Base-by-base conservation (phyloP, 2,888 invertebrate species). In the Nomada goodeniana region DNA sequence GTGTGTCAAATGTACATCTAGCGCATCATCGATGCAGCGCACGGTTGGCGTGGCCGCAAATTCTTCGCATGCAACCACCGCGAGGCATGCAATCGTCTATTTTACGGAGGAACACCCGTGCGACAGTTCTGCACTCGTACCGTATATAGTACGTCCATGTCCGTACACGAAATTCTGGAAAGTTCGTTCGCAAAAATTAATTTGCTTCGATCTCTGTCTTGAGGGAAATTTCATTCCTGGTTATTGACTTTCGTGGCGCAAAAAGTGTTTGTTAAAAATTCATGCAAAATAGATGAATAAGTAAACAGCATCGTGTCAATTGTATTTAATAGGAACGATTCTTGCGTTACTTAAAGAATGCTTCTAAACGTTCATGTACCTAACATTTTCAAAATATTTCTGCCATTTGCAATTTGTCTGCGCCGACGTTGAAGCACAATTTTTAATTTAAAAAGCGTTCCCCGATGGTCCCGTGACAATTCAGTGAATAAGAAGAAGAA, bases 21-120 rank as follows among this genome's bases (percentile, higher is more conserved):
- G 73, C 70, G 72, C 79, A 83, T 83, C 80, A 67, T 74, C 83
- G 83, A 78, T 80, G 82, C 82, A 71, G 74, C 42, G 67, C 81
- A 83, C 74, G 76, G 79, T 55, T 65, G 55, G 69, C 65, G 61
- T 76, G 68, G 83, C 61, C 76, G 71, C 70, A 76, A 85, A 86
- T 83, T 86, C 86, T 85, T 85, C 81, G 81, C 85, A 80, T 87
- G 86, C 83, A 82, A 76, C 82, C 77, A 79, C 47, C 73, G 68
- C 59, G 59, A 63, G 71, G 73, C 85, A 83, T 78, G 86, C 86
- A 81, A 86, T 85, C 83, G 77, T 73, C 77, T 75, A 75, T 77
- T 83, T 81, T 69, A 71, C 75, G 63, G 36, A 75, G 73, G 65
- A 74, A 83, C 77, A 86, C 61, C 72, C 70, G 63, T 81, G 10